Evolutionary conservation across 2,113 vertebrate species (phyloP), one percentile per base, ranked within the genome.

Genomic region (Tetraodon nigroviridis): DNA sequence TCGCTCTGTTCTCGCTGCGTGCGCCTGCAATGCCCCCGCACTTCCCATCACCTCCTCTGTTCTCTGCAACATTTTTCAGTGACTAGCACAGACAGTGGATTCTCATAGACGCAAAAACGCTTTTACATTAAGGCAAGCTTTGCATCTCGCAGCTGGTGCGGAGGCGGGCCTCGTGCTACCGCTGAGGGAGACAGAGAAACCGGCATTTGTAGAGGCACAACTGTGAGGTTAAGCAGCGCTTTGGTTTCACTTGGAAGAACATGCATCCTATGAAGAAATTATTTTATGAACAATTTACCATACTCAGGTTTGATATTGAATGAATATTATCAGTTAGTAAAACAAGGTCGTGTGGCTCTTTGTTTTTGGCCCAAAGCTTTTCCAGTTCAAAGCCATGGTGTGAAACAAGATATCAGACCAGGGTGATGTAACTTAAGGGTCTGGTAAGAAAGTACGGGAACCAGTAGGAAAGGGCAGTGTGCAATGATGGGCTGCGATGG

Each of bases 101-200:
- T 75, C 75, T 86, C 67, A 71, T 76, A 84, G 76, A 87, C 82
- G 88, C 16, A 44, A 17, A 83, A 90, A 88, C 71, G 82, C 85
- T 84, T 89, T 88, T 86, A 86, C 76, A 76, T 69, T 84, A 75
- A 86, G 77, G 53, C 57, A 51, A 52, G 80, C 81, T 81, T 83
- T 65, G 75, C 79, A 69, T 83, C 69, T 77, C 78, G 78, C 81
- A 85, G 82, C 79, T 84, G 78, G 78, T 79, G 79, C 27, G 67
- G 75, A 82, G 83, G 79, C 63, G 65, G 67, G 55, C 52, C 61
- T 67, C 67, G 20, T 54, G 61, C 42, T 48, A 74, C 71, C 60
- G 44, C 58, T 20, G 66, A 71, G 59, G 44, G 65, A 78, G 61
- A 61, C 66, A 55, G 41, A 72, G 64, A 71, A 54, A 37, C 63